phyloP scores from a whole-genome alignment of 1,140 invertebrate species.

The Dryas iulia region DNA sequence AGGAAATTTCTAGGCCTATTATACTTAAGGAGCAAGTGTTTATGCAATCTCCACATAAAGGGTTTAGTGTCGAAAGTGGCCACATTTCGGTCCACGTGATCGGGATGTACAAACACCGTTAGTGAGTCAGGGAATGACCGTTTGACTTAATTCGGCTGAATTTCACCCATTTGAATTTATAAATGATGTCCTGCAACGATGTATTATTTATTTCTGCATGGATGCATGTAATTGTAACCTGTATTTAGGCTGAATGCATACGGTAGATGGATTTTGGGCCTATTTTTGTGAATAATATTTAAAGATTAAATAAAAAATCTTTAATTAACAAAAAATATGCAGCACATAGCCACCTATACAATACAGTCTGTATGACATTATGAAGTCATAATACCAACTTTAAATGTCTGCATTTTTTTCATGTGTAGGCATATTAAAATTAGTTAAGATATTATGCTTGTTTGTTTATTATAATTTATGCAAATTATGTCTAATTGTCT shows the following conservation, averaged over 20 bases:
- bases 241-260: conserved; percentile 5
- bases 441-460: no score
- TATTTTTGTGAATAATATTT: neutral
- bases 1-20: neutral
- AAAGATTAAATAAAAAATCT: no score
- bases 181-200: conserved; percentile 15
- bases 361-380: no score
- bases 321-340: no score
- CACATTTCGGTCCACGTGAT: conserved; percentile 41
- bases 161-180: conserved; percentile 43
- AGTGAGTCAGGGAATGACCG: conserved; percentile 28
- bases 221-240: neutral
- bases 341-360: no score
- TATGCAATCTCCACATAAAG: neutral
- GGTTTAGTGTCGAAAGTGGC: conserved; percentile 6
- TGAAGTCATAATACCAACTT: no score
- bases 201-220: conserved; percentile 17
- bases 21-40: neutral
- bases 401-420: no score
- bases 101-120: conserved; percentile 29
- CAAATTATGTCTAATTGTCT: no score
- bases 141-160: conserved; percentile 30
- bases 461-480: no score
- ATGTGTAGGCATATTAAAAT: no score
- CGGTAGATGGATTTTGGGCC: neutral